Conservation (phyloP, 2,888 invertebrate species). For the Rhaphigaster nebulosa region DNA sequence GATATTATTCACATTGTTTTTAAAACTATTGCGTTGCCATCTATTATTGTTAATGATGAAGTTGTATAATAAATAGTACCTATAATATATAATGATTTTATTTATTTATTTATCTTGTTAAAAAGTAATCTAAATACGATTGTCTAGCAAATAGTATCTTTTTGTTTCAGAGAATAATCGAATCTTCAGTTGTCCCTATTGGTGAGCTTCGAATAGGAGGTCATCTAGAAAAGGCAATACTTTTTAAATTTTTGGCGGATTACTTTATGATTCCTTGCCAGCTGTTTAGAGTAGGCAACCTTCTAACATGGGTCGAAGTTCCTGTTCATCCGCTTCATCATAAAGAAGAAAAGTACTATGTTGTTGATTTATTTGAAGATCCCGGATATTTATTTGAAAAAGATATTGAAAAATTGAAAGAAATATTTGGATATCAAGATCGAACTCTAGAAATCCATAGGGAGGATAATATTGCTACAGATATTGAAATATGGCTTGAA, state of each 20-base stretch:
- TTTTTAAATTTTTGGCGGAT: constrained; percentile 48
- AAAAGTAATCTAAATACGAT: no score
- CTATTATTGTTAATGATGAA: no score
- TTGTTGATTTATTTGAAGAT: background rate
- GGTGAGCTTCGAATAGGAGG: background rate
- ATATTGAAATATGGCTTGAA: constrained; percentile 14
- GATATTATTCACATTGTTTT: no score
- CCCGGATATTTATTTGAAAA: background rate
- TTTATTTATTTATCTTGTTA: no score
- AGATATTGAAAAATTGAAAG: background rate
- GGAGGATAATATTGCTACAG: background rate
- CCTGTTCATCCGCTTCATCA: background rate
- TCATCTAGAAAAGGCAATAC: constrained; percentile 6
- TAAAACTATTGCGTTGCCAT: no score
- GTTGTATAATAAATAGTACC: no score
- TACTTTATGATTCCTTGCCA: constrained; percentile 40
- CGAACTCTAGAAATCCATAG: background rate
- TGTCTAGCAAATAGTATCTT: background rate
- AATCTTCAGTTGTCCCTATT: background rate
- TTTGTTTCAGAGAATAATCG: background rate
- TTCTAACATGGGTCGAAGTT: background rate
- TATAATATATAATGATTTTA: no score
- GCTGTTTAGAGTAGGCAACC: background rate
- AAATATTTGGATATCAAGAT: background rate
- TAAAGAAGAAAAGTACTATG: background rate